Evolutionary conservation across 2,113 vertebrate species (phyloP).

Genomic region (Arvicanthis niloticus): DNA sequence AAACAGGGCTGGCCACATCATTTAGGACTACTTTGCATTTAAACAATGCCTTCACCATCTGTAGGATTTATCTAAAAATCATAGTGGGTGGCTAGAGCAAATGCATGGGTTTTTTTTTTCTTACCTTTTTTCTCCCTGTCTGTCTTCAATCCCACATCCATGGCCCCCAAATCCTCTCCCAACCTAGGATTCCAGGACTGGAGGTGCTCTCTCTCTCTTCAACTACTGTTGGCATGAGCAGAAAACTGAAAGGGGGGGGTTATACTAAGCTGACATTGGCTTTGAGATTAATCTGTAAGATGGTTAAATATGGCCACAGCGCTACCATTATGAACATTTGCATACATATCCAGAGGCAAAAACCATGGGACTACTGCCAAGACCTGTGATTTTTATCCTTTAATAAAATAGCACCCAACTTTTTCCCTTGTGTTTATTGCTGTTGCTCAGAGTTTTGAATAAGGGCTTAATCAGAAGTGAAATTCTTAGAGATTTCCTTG

Average conservation of each 20-base stretch:
- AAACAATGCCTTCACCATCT: background rate
- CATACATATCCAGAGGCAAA: background rate
- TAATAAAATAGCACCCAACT: background rate
- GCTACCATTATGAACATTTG: background rate
- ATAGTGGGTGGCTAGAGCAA: background rate
- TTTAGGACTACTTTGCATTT: background rate
- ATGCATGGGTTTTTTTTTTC: background rate
- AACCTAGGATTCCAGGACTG: background rate
- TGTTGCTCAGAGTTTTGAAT: background rate
- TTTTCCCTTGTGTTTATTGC: constrained; percentile 29
- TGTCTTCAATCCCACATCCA: background rate
- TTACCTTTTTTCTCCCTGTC: background rate
- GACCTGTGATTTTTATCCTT: background rate
- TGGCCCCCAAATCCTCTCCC: background rate
- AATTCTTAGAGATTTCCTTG: background rate
- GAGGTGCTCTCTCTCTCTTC: background rate
- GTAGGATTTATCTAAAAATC: background rate
- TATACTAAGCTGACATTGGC: background rate
- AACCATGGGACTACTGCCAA: background rate
- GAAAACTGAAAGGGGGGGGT: background rate
- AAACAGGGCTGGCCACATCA: background rate
- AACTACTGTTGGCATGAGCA: no score
- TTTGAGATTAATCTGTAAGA: background rate
- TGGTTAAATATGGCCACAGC: background rate
- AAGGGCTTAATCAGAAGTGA: background rate